Conservation (phyloP, 2,888 invertebrate species). For the Amiota communis region DNA sequence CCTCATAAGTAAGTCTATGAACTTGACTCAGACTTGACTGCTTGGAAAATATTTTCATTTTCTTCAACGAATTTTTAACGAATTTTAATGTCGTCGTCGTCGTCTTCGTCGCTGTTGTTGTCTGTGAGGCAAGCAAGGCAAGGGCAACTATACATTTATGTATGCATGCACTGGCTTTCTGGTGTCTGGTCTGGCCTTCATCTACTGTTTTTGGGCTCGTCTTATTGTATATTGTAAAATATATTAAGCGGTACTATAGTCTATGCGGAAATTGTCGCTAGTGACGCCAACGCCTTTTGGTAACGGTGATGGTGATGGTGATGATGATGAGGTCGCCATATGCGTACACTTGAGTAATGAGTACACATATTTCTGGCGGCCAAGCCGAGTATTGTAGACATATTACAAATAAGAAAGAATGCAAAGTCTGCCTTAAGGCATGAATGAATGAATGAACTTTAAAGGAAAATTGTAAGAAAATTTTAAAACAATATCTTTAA, state of each 20-base stretch:
- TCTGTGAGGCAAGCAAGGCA: slow-evolving; percentile 50
- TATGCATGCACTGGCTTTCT: slow-evolving; percentile 54
- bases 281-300: neutral
- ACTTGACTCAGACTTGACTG: slow-evolving; percentile 22
- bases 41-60: slow-evolving; percentile 48
- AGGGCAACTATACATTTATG: slow-evolving; percentile 62
- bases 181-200: neutral
- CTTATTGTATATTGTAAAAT: neutral
- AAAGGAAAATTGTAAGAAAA: too few species aligned
- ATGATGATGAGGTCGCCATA: slow-evolving; percentile 12
- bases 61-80: slow-evolving; percentile 51
- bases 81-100: slow-evolving; percentile 57
- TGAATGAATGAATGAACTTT: too few species aligned
- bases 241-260: neutral
- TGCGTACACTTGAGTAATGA: slow-evolving; percentile 7
- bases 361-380: neutral
- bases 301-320: neutral
- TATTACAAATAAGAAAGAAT: too few species aligned
- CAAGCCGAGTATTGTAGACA: too few species aligned
- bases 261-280: neutral
- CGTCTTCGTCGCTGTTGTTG: slow-evolving; percentile 44
- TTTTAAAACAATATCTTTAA: too few species aligned
- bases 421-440: too few species aligned
- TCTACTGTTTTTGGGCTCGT: neutral
- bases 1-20: slow-evolving; percentile 19